These are phyloP conservation scores for Brenthis ino DNA, from an alignment of 2,888 invertebrate species.

Conservation along the genomic window DNA sequence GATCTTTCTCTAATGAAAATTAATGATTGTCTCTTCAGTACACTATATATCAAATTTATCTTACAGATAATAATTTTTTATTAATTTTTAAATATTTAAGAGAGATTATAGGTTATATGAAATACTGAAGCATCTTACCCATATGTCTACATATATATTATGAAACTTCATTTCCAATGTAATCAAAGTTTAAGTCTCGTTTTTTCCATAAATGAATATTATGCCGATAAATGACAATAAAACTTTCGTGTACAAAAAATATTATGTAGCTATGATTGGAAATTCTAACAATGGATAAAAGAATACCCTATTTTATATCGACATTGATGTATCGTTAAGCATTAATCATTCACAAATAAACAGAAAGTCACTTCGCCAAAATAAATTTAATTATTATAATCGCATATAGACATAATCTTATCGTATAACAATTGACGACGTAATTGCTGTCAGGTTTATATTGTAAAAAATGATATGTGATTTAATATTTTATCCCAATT, in stretches of 20 bases:
- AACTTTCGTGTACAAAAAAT: conserved; percentile 10
- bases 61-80: no score
- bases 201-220: conserved; percentile 7
- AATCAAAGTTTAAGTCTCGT: neutral
- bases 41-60: no score
- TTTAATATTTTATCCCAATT: neutral
- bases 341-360: conserved; percentile 29
- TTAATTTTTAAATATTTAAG: no score
- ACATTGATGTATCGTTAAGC: conserved; percentile 31
- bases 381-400: conserved; percentile 23
- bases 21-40: no score
- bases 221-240: conserved; percentile 8
- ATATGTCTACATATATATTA: no score
- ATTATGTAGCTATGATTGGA: conserved; percentile 15
- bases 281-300: conserved; percentile 24
- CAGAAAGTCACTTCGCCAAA: conserved; percentile 18
- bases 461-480: neutral
- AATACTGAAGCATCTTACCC: no score
- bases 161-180: no score
- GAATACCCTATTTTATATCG: conserved; percentile 24
- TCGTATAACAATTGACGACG: neutral
- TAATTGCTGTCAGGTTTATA: conserved; percentile 1
- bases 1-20: no score
- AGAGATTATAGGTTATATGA: no score
- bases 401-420: conserved; percentile 17